A percentile compares a stretch with the other conserved stretches of the same genome.
phyloP scores from a whole-genome alignment of 2,797 vertebrate genomes.

The Spheniscus humboldti region DNA sequence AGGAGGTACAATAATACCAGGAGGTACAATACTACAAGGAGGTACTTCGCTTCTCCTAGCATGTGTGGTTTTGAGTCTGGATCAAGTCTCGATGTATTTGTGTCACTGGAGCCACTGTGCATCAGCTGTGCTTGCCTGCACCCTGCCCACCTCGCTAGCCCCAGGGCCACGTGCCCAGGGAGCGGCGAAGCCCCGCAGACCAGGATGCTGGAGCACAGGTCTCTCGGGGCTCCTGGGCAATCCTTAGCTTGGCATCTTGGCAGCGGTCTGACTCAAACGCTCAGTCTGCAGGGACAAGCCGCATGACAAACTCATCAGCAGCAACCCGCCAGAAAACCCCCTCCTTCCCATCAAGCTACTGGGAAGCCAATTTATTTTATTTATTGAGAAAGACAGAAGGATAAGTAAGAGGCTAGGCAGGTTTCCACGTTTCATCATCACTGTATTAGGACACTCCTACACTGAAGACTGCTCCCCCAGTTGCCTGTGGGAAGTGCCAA shows the following conservation, averaged over 20 bases:
- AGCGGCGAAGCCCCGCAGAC: background rate
- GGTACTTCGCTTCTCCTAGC: background rate
- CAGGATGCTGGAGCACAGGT: background rate
- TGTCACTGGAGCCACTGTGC: background rate
- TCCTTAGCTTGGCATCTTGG: background rate
- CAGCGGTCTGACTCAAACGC: background rate
- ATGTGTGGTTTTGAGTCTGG: background rate
- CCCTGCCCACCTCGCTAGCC: background rate
- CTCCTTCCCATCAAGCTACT: background rate
- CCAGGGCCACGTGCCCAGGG: background rate
- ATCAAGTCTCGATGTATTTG: background rate
- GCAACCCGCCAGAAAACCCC: background rate
- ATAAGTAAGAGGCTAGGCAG: conserved; percentile 43
- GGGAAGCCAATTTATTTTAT: conserved; percentile 1
- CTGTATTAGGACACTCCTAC: conserved; percentile 55
- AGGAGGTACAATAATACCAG: background rate
- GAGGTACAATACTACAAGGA: background rate
- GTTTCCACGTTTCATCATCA: conserved; percentile 35
- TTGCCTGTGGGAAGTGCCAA: conserved; percentile 53
- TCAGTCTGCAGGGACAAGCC: background rate
- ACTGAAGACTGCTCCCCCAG: conserved; percentile 32
- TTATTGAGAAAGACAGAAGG: conserved; percentile 32
- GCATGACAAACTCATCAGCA: background rate
- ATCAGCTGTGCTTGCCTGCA: background rate
- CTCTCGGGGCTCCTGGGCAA: background rate